Percentiles rank a stretch among this genome's conserved stretches.
Evolutionary conservation across 2,797 vertebrate species (phyloP).

Genomic region (Characodon lateralis): DNA sequence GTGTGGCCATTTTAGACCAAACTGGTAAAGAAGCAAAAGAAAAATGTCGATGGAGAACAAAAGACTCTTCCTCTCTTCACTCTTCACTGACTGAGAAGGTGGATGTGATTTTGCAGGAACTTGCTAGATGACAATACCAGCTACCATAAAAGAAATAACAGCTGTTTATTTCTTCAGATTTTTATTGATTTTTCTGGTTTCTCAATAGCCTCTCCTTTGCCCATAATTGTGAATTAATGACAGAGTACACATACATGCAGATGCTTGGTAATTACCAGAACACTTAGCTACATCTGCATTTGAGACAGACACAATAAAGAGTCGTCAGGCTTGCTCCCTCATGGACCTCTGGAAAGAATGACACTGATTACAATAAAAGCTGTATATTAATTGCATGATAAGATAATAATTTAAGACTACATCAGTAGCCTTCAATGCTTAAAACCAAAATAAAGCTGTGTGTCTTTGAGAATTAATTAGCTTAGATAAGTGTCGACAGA

Average conservation of each 20-base stretch:
- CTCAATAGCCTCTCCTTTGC: background rate
- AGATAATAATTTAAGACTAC: slow-evolving; percentile 70
- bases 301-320: slow-evolving; percentile 43
- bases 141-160: background rate
- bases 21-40: slow-evolving; percentile 33
- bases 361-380: slow-evolving; percentile 57
- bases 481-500: background rate
- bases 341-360: slow-evolving; percentile 64
- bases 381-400: slow-evolving; percentile 66
- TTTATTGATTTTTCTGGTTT: slow-evolving; percentile 5
- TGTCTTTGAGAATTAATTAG: slow-evolving; percentile 49
- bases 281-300: slow-evolving; percentile 58
- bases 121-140: background rate
- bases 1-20: slow-evolving; percentile 32
- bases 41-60: slow-evolving; percentile 9
- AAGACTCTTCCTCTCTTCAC: background rate
- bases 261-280: slow-evolving; percentile 69
- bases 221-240: background rate
- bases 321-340: slow-evolving; percentile 54
- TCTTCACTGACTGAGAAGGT: background rate
- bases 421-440: slow-evolving; percentile 50
- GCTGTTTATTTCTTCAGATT: background rate
- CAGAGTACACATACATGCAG: slow-evolving; percentile 30
- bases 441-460: slow-evolving; percentile 56
- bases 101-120: background rate